Conservation (phyloP, 2,113 vertebrate species). For the Chaetorhynchus papuensis region DNA sequence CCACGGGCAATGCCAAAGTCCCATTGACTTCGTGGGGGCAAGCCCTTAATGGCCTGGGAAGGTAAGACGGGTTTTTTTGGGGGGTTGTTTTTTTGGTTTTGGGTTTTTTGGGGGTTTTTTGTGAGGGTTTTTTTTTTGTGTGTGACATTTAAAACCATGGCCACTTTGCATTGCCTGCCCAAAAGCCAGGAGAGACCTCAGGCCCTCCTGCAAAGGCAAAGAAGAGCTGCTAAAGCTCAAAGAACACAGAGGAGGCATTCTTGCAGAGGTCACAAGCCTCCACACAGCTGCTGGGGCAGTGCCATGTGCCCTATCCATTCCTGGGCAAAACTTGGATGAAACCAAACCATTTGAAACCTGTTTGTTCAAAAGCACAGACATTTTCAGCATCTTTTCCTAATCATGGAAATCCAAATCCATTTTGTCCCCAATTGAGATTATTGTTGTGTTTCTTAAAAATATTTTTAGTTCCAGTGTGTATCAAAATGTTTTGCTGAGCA, state of each 20-base stretch:
- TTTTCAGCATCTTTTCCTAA: neutral
- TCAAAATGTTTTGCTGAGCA: constrained; percentile 12
- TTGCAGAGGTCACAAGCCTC: neutral
- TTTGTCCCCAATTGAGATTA: neutral
- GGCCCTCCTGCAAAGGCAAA: neutral
- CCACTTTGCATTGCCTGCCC: neutral
- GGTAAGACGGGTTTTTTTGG: neutral
- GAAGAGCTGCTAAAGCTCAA: neutral
- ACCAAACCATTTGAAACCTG: neutral
- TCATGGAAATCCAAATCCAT: neutral
- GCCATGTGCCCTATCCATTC: neutral
- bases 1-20: neutral
- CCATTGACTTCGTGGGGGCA: neutral
- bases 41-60: constrained; percentile 9
- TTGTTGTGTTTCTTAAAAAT: neutral
- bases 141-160: neutral
- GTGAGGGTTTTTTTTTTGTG: no score
- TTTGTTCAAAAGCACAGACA: neutral
- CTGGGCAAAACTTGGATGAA: neutral
- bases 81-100: neutral
- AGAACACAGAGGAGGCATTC: neutral
- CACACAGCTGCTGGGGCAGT: neutral
- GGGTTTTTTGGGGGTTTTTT: neutral
- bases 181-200: neutral
- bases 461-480: neutral